Percentiles rank a stretch among this genome's conserved stretches.
These are phyloP conservation scores for Plutomurus gul DNA, from an alignment of 1,140 invertebrate genomes.

Conservation along the genomic window DNA sequence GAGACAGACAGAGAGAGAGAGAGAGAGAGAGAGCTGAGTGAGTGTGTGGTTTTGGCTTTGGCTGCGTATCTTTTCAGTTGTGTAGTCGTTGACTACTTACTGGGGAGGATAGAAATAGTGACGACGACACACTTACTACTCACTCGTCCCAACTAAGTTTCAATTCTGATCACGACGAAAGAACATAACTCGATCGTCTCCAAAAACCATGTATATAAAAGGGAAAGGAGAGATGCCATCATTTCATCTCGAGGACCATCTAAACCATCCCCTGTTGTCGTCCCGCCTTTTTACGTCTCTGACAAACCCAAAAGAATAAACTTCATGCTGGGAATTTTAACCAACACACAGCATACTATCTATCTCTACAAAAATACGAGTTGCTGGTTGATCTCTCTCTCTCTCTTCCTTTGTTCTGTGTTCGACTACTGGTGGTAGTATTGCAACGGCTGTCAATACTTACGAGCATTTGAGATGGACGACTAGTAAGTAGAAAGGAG, in stretches of 20 bases:
- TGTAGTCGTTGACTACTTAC: not conserved
- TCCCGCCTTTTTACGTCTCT: conserved; percentile 33
- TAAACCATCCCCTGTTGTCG: conserved; percentile 32
- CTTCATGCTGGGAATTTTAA: conserved; percentile 34
- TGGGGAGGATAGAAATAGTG: too few species aligned
- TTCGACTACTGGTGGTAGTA: too few species aligned
- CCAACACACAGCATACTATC: conserved; percentile 4
- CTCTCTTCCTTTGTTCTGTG: not conserved
- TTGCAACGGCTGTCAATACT: conserved; percentile 19
- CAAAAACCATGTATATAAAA: conserved; percentile 33
- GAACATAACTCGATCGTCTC: conserved; percentile 29
- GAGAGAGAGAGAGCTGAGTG: not conserved
- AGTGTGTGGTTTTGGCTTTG: not conserved
- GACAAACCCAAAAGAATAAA: conserved; percentile 36
- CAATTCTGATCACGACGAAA: conserved; percentile 27
- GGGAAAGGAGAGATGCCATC: conserved; percentile 28
- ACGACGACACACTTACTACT: not conserved
- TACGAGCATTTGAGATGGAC: not conserved
- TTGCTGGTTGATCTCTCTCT: not conserved
- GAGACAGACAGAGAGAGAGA: not conserved
- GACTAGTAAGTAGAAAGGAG: too few species aligned
- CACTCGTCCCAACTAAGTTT: conserved; percentile 21
- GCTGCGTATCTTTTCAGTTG: not conserved
- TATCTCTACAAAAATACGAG: too few species aligned
- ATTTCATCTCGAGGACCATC: conserved; percentile 36